phyloP scores from a whole-genome alignment of 1,140 invertebrate genomes.

The Tetragonula clypearis region DNA sequence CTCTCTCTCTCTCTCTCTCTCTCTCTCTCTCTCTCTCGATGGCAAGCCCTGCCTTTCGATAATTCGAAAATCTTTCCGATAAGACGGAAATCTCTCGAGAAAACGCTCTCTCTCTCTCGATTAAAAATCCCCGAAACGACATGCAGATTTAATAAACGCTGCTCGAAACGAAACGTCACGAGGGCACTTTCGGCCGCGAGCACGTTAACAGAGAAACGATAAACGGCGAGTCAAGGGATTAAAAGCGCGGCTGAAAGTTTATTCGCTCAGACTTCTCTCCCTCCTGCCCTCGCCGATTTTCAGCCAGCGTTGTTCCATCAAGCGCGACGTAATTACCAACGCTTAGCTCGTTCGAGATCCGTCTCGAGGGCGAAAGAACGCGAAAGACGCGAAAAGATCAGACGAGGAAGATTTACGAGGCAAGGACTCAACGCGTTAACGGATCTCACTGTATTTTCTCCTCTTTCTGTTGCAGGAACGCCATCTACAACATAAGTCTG shows the following conservation, averaged over 20 bases:
- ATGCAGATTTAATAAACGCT: not conserved
- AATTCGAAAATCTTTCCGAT: too few species aligned
- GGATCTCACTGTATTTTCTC: constrained; percentile 71
- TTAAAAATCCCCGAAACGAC: not conserved
- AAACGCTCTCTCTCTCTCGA: not conserved
- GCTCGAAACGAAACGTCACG: too few species aligned
- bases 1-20: too few species aligned
- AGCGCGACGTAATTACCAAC: constrained; percentile 52
- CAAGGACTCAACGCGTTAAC: constrained; percentile 53
- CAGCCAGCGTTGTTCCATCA: constrained; percentile 2
- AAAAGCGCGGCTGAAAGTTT: not conserved
- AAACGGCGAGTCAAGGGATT: not conserved
- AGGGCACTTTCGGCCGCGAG: too few species aligned
- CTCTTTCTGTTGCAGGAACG: constrained; percentile 85
- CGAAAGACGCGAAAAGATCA: constrained; percentile 46
- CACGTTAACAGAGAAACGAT: too few species aligned
- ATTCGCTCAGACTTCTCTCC: not conserved
- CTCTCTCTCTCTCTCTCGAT: accelerated
- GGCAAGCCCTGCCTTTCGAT: not conserved
- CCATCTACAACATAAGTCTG: constrained; percentile 91
- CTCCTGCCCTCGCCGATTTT: not conserved
- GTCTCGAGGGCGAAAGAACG: constrained; percentile 4
- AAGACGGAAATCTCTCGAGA: not conserved
- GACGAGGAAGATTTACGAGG: constrained; percentile 53
- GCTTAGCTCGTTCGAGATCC: constrained; percentile 41